These are phyloP conservation scores for Ailurus styani DNA, from an alignment of 2,113 vertebrate species.

Conservation along the genomic window DNA sequence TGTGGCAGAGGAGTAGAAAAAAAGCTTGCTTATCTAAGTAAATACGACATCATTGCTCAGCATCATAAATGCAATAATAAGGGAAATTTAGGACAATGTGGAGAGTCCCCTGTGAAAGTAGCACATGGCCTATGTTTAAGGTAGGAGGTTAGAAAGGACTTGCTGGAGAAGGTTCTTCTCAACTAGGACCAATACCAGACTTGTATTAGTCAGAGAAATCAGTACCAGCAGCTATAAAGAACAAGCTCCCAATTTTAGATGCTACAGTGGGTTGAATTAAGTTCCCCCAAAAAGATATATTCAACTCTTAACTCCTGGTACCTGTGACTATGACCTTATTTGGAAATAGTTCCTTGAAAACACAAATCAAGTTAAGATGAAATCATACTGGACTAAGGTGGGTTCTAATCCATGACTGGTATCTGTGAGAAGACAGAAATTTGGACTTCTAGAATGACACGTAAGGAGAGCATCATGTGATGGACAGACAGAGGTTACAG, in stretches of 20 bases:
- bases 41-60: not conserved
- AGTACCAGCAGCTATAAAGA: not conserved
- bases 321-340: not conserved
- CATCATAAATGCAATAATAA: not conserved
- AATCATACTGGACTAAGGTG: not conserved
- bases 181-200: not conserved
- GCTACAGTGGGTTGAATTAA: not conserved
- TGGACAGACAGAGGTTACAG: not conserved
- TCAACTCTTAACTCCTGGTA: not conserved
- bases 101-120: not conserved
- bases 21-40: not conserved
- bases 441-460: not conserved
- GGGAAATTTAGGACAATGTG: not conserved
- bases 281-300: not conserved
- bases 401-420: not conserved
- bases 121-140: not conserved
- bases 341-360: not conserved
- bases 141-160: not conserved
- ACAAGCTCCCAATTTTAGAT: not conserved
- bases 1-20: not conserved
- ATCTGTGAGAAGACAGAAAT: not conserved
- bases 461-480: not conserved
- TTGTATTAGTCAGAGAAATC: not conserved
- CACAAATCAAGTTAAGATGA: not conserved
- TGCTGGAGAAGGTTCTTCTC: not conserved